Conservation (phyloP, 2,888 invertebrate species). For the Crematogaster levior region DNA sequence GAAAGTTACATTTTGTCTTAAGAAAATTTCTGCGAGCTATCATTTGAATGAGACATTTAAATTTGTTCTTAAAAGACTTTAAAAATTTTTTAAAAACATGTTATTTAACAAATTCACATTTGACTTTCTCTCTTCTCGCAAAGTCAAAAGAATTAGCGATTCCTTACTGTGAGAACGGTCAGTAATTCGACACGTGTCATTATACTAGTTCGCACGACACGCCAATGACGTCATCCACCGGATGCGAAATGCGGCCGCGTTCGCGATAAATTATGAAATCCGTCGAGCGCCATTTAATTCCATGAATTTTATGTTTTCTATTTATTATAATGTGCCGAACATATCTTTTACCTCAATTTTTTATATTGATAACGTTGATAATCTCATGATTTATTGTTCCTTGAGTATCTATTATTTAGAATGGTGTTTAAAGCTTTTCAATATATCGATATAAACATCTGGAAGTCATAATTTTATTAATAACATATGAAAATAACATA, state of each 20-base stretch:
- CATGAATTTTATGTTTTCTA: not conserved
- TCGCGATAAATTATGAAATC: conserved; percentile 26
- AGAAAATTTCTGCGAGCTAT: not conserved
- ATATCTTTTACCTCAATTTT: not conserved
- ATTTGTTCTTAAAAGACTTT: not conserved
- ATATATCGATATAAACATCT: not conserved
- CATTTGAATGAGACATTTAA: not conserved
- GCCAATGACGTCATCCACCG: conserved; percentile 20
- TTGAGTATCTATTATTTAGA: not conserved
- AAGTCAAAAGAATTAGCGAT: conserved; percentile 10
- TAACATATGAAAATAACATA: not conserved
- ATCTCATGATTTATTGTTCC: not conserved
- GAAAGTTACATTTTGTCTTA: not conserved
- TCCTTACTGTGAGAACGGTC: not conserved
- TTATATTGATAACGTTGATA: not conserved
- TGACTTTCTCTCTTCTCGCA: not conserved
- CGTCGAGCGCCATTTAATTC: not conserved
- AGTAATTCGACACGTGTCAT: conserved; percentile 39
- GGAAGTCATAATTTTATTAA: not conserved
- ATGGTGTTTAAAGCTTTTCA: not conserved
- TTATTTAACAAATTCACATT: not conserved
- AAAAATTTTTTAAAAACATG: too few relatives aligned
- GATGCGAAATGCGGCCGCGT: not conserved
- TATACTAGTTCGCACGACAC: not conserved
- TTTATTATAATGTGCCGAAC: not conserved